Conservation (phyloP, 2,888 invertebrate species). For the Eucera pruinosa region DNA sequence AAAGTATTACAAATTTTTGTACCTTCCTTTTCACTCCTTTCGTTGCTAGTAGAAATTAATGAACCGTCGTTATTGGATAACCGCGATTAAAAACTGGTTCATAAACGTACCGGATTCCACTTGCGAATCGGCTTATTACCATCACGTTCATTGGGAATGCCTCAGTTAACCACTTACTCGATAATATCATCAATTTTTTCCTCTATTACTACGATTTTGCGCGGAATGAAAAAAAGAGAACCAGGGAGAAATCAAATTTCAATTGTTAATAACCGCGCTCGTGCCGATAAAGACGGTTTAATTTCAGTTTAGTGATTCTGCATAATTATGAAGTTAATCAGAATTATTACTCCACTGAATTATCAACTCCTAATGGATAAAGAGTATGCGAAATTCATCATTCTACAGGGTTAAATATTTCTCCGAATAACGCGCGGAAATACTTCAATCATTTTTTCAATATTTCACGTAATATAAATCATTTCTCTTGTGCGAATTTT, state of each 20-base stretch:
- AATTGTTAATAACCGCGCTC: neutral
- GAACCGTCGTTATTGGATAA: constrained; percentile 10
- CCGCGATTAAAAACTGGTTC: constrained; percentile 9
- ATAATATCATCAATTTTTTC: constrained; percentile 28
- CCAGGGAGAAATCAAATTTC: neutral
- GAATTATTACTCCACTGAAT: too few relatives aligned
- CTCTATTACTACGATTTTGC: constrained; percentile 1
- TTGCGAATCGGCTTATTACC: constrained; percentile 16
- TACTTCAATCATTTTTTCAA: too few relatives aligned
- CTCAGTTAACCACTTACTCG: constrained; percentile 24
- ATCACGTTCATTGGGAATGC: constrained; percentile 3
- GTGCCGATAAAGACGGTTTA: too few relatives aligned
- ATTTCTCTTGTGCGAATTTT: too few relatives aligned
- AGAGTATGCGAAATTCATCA: too few relatives aligned
- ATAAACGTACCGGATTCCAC: constrained; percentile 12
- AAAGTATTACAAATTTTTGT: neutral
- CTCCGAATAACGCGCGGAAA: too few relatives aligned
- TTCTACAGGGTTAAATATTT: too few relatives aligned
- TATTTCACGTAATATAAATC: too few relatives aligned
- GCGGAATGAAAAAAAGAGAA: neutral
- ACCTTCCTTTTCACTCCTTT: neutral
- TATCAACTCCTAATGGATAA: too few relatives aligned
- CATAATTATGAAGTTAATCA: too few relatives aligned
- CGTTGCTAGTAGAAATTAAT: neutral
- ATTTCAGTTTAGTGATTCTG: too few relatives aligned